These are phyloP conservation scores for Xerus inauris DNA, from an alignment of 2,113 vertebrate genomes.

Conservation along the genomic window DNA sequence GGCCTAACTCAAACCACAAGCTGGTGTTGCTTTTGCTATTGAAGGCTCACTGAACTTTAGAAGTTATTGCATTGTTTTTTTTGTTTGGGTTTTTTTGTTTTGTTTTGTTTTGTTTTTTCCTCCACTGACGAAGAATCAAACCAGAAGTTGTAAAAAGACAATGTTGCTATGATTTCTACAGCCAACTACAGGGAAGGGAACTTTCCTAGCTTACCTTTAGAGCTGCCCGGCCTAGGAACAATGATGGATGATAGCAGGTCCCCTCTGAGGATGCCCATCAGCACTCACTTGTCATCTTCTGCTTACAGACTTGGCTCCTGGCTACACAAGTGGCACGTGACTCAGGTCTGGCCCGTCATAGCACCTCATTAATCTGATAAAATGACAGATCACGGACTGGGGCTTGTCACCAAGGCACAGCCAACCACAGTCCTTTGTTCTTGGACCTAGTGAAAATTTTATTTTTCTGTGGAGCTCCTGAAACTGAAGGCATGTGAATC, in stretches of 20 bases:
- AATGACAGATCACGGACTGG: background rate
- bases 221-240: background rate
- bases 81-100: too few relatives aligned
- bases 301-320: background rate
- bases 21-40: background rate
- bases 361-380: background rate
- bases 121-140: background rate
- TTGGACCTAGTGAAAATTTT: background rate
- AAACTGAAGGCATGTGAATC: background rate
- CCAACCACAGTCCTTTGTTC: background rate
- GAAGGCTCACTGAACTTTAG: background rate
- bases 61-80: background rate
- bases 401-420: background rate
- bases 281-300: background rate
- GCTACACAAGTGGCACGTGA: background rate
- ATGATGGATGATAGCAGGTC: background rate
- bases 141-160: background rate
- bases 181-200: background rate
- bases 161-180: constrained; percentile 30
- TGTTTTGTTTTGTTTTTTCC: background rate
- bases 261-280: background rate
- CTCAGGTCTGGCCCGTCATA: background rate
- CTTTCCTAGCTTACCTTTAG: background rate
- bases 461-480: background rate
- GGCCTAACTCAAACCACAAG: background rate